A percentile compares a stretch with the other conserved stretches of the same genome.
These are phyloP conservation scores for Equus quagga DNA, from an alignment of 2,113 vertebrate species.

Conservation along the genomic window DNA sequence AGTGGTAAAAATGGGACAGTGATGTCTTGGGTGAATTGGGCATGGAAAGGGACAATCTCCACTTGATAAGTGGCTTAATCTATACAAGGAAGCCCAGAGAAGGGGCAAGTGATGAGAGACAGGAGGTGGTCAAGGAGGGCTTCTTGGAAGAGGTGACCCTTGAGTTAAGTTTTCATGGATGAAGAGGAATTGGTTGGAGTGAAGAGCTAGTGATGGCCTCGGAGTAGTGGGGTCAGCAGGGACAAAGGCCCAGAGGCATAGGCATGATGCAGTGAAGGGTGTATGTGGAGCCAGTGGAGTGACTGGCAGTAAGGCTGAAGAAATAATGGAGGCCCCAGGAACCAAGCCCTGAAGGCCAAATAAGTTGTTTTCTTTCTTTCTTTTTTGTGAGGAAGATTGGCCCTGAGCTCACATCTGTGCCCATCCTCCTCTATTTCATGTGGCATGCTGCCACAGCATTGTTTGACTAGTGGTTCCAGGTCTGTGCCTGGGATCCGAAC, in stretches of 20 bases:
- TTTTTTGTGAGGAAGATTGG: too few relatives aligned
- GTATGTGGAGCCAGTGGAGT: not conserved
- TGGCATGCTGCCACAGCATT: too few relatives aligned
- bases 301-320: not conserved
- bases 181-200: not conserved
- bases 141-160: not conserved
- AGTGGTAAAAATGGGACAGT: not conserved
- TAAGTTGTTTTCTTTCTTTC: not conserved
- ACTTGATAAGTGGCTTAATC: not conserved
- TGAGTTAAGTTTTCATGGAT: not conserved
- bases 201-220: not conserved
- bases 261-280: not conserved
- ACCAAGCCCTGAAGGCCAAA: not conserved
- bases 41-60: not conserved
- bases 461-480: too few relatives aligned
- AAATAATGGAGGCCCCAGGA: not conserved
- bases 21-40: not conserved
- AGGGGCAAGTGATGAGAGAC: not conserved
- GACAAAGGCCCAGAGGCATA: not conserved
- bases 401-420: too few relatives aligned
- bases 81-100: not conserved
- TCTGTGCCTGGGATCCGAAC: too few relatives aligned
- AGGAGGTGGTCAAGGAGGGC: not conserved
- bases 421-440: too few relatives aligned
- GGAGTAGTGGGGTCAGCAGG: not conserved